Evolutionary conservation across 1,140 invertebrate genomes (phyloP).

Genomic region (Asobara japonica): DNA sequence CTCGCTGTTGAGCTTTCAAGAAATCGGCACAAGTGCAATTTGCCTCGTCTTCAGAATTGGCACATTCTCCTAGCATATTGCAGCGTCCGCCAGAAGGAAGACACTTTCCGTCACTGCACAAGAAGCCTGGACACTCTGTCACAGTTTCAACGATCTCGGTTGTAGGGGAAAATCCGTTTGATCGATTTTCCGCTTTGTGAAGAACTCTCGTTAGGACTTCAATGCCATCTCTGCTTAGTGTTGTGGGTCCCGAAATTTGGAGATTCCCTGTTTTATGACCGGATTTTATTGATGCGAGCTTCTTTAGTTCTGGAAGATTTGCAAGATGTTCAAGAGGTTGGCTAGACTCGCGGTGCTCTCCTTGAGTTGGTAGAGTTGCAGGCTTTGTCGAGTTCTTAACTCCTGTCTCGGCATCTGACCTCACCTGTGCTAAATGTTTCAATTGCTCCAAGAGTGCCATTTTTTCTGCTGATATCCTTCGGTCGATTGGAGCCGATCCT

Average conservation of each 20-base stretch:
- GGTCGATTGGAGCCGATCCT: constrained; percentile 46
- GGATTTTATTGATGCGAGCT: constrained; percentile 51
- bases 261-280: constrained; percentile 37
- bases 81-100: constrained; percentile 75
- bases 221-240: constrained; percentile 72
- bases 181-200: constrained; percentile 66
- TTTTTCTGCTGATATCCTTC: constrained; percentile 52
- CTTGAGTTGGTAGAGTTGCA: too few relatives aligned
- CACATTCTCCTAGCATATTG: constrained; percentile 80
- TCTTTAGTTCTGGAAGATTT: constrained; percentile 53
- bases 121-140: constrained; percentile 51
- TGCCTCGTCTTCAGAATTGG: constrained; percentile 76
- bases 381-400: constrained; percentile 32
- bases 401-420: constrained; percentile 37
- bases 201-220: constrained; percentile 74
- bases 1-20: constrained; percentile 73
- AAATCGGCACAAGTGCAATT: constrained; percentile 83
- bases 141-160: constrained; percentile 62
- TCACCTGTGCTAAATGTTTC: constrained; percentile 47
- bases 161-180: constrained; percentile 44
- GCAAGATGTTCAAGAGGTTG: not conserved
- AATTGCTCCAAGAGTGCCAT: constrained; percentile 47
- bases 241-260: constrained; percentile 55
- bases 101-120: constrained; percentile 75
- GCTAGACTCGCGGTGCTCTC: too few relatives aligned